A percentile compares a stretch with the other conserved stretches of the same genome.
phyloP scores from a whole-genome alignment of 2,888 invertebrate species.

The Adela reaumurella region DNA sequence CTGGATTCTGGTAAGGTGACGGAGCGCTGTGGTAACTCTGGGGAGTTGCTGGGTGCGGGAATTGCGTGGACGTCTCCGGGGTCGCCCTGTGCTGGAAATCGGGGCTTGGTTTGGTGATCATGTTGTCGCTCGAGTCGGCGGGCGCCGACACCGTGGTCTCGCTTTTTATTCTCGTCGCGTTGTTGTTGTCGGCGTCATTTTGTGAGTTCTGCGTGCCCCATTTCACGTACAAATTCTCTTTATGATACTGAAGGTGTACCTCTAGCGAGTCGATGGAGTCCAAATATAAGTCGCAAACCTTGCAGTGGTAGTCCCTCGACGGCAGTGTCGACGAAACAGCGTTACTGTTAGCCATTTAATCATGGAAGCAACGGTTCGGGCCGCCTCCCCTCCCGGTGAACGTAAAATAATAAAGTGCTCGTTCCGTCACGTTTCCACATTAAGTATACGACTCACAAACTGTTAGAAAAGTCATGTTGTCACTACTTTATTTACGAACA shows the following conservation, averaged over 20 bases:
- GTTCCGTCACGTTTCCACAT: not conserved
- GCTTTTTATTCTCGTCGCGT: conserved; percentile 57
- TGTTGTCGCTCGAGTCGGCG: conserved; percentile 71
- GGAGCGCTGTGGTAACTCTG: conserved; percentile 66
- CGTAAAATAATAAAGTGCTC: conserved; percentile 39
- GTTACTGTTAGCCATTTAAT: conserved; percentile 53
- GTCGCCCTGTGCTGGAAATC: conserved; percentile 57
- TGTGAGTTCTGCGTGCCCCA: conserved; percentile 63
- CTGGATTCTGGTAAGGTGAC: conserved; percentile 61
- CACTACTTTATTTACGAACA: not conserved
- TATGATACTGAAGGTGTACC: conserved; percentile 76
- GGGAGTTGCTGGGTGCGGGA: conserved; percentile 62
- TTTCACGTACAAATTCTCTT: conserved; percentile 70
- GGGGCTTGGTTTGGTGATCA: conserved; percentile 60
- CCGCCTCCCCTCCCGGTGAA: conserved; percentile 48
- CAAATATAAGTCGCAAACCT: conserved; percentile 71
- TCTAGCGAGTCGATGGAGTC: conserved; percentile 74
- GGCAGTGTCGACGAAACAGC: conserved; percentile 52
- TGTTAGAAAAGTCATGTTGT: not conserved
- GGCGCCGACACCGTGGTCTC: conserved; percentile 64
- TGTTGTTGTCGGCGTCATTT: conserved; percentile 65
- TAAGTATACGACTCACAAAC: not conserved
- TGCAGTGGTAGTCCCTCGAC: conserved; percentile 65
- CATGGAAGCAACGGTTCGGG: conserved; percentile 44
- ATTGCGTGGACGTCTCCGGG: conserved; percentile 54